Base-by-base conservation (phyloP, 2,113 vertebrate genomes). In the Parus major region DNA sequence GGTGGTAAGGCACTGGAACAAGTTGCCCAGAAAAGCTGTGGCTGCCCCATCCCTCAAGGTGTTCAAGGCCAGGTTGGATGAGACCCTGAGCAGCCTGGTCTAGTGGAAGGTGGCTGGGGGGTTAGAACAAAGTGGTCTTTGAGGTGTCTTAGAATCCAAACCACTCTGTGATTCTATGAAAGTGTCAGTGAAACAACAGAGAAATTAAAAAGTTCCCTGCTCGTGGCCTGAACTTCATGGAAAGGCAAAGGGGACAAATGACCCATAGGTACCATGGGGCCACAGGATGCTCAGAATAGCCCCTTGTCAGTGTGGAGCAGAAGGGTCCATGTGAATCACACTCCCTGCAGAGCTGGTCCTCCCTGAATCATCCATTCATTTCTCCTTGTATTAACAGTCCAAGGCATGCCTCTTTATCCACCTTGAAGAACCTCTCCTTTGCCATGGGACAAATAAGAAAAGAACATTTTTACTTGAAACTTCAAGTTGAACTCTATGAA, bases 311-410 rank as follows among this genome's bases (percentile, higher is more conserved):
- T 1, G 22, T 8, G 70, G 28, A 60, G 63, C 59, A 53, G 59
- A 46, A 7, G 22, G 68, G 42, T 47, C 33, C 10, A 3, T 12
- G 60, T 2, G 0, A 46, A 25, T 57, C 72, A 12, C 20, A 33
- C 4, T 39, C 31, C 5, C 33, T 66, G 44, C 1, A 2, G 39
- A 24, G 9, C 47, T 2, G 1, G 1, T n/a, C 49, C 39, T 82
- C 27, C 35, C 47, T 42, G 5, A 56, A 29, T 24, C 64, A 65
- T 2, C 57, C 15, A 20, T 6, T 18, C 20, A 3, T 22, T 14
- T 36, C n/a, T 84, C 16, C 24, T 41, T 25, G 9, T 21, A 16
- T 41, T 22, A 70, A 63, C 20, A 28, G 42, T 3, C 15, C n/a
- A 41, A 14, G 49, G 28, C 17, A 7, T 89, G 20, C 28, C n/a